A percentile compares a stretch with the other conserved stretches of the same genome.
Evolutionary conservation across 2,888 invertebrate species (phyloP).

Genomic region (Erebia palarica): DNA sequence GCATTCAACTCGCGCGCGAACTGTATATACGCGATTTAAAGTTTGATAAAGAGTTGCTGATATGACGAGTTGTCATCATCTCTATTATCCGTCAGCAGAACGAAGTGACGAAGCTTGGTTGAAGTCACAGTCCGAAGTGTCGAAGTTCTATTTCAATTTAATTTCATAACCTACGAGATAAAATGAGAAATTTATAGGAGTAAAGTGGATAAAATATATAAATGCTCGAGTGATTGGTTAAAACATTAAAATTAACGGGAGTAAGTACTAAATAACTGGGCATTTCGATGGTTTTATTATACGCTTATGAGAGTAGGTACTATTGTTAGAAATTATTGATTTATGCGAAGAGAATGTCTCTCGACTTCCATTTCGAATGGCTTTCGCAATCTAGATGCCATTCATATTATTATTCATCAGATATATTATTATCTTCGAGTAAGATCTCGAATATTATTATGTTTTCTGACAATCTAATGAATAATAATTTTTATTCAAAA

Average conservation of each 20-base stretch:
- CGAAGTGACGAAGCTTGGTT: no score
- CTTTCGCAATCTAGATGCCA: slow-evolving; percentile 26
- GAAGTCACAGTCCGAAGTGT: no score
- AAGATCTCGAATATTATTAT: slow-evolving; percentile 26
- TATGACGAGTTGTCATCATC: no score
- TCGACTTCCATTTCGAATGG: slow-evolving; percentile 26
- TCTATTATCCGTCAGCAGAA: no score
- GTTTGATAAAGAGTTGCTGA: no score
- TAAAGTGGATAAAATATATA: no score
- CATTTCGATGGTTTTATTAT: slow-evolving; percentile 24
- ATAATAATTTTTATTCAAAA: slow-evolving; percentile 13
- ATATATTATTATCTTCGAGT: slow-evolving; percentile 26
- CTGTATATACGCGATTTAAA: no score
- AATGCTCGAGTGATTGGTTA: no score
- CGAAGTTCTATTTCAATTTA: no score
- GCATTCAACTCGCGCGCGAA: no score
- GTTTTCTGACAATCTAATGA: slow-evolving; percentile 16
- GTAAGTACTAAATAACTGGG: slow-evolving; percentile 6
- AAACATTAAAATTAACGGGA: not conserved
- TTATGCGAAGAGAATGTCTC: slow-evolving; percentile 24
- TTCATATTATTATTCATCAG: slow-evolving; percentile 25
- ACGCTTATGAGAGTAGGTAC: slow-evolving; percentile 11
- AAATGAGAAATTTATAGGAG: no score
- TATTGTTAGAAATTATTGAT: slow-evolving; percentile 28
- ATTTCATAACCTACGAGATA: no score